Evolutionary conservation across 2,113 vertebrate genomes (phyloP), one percentile per base, ranked within the genome.

Genomic region (Aspidoscelis tigris): DNA sequence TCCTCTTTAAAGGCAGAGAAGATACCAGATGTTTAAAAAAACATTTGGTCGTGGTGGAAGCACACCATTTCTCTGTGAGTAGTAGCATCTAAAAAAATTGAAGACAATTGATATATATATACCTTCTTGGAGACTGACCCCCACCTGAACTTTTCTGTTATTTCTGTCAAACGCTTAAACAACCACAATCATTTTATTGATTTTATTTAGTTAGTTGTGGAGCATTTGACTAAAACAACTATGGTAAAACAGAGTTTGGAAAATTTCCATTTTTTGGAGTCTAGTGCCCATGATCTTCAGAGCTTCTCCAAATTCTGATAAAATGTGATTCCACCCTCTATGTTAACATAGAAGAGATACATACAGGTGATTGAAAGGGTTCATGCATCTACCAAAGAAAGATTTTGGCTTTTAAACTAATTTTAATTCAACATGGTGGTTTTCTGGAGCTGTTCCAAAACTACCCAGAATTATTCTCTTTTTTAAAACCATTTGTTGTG

Each of bases 1-100:
- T 85, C 76, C 88, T 83, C 81, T 85, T 88, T 90, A 89, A 91
- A 79, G 81, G 76, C 6, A 88, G 88, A 81, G 0, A 85, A 47
- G 9, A 74, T 14, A 84, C 76, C 75, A 75, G 64, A 87, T 4
- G 78, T 81, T 84, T 66, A 72, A 64, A 86, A 33, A 84, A 81
- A 83, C 39, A 0, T 81, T 84, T 53, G n/a, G 85, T 39, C 22
- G 88, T 84, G 68, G 68, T 24, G 47, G 65, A 21, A 0, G 71
- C 4, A 70, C 26, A 24, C 64, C 80, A 73, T 58, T 58, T 11
- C 21, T 80, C 78, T 20, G 39, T 22, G 68, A 61, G 41, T 24
- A 50, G 50, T 20, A 24, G 26, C 24, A 43, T 44, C 50, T 50
- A 5, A 6, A 39, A 58, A 33, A 58, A 26, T 50, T 61, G 58